Percentiles rank a stretch among this genome's conserved stretches.
These are phyloP conservation scores for Palloptera scutellata DNA, from an alignment of 2,888 invertebrate genomes.

Conservation along the genomic window DNA sequence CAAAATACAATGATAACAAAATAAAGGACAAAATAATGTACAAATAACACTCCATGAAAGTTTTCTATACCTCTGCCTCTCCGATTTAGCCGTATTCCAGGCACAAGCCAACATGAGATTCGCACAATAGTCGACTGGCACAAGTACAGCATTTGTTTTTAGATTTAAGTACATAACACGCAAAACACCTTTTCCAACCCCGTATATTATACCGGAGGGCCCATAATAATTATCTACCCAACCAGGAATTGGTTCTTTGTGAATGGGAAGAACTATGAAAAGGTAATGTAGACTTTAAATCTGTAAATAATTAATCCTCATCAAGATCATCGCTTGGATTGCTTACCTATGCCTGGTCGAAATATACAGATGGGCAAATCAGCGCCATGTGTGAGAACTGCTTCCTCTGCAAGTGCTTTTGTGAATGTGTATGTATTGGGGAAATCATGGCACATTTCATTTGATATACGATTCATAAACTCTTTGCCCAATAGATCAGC, in stretches of 20 bases:
- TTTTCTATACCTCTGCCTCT: not conserved
- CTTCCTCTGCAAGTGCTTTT: constrained; percentile 74
- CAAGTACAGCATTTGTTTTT: constrained; percentile 57
- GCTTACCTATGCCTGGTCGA: constrained; percentile 73
- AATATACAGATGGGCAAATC: constrained; percentile 72
- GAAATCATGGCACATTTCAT: constrained; percentile 47
- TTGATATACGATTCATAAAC: constrained; percentile 53
- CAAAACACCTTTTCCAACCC: constrained; percentile 69
- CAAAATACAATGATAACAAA: too few species aligned
- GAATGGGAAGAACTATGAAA: constrained; percentile 63
- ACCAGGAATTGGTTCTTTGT: constrained; percentile 67
- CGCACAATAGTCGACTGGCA: constrained; percentile 65
- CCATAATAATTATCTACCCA: constrained; percentile 78
- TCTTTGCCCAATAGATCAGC: constrained; percentile 56
- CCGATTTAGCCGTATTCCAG: constrained; percentile 61
- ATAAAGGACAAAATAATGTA: too few species aligned
- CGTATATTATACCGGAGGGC: constrained; percentile 64
- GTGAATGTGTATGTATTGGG: constrained; percentile 80
- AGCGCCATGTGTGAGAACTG: constrained; percentile 67
- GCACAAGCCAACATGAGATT: constrained; percentile 63
- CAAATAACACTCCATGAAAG: too few species aligned
- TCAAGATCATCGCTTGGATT: not conserved
- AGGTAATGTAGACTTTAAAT: constrained; percentile 1
- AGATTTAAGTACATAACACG: constrained; percentile 54
- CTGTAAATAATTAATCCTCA: too few species aligned